Base-by-base conservation (phyloP, 2,113 vertebrate species). In the Rhinoderma darwinii region DNA sequence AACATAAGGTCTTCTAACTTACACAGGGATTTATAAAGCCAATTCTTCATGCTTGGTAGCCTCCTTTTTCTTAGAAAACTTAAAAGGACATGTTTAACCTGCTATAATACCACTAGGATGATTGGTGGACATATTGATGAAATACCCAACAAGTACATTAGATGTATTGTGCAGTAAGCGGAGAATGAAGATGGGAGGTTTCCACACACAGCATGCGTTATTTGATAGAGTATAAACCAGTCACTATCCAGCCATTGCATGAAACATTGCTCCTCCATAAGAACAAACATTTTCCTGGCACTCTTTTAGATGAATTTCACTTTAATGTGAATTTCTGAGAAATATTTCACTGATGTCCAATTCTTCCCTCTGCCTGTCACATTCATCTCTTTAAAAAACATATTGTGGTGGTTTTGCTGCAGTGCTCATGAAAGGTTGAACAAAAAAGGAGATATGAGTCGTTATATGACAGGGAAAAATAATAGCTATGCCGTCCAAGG, bases 91-190 rank as follows among this genome's bases (percentile, higher is more conserved):
- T 84, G 85, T 66, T 63, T 73, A 88, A 92, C 63, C 47, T 77
- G 74, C 32, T 54, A 30, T 78, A 85, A 90, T 89, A 50, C 84
- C 86, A 44, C 68, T 88, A 83, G 83, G 88, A 89, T 5, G 1
- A 86, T 90, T 88, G 89, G 87, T 25, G n/a, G 85, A 79, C 75
- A 80, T 1, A 86, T 79, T 47, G 89, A 91, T 72, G 87, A 89
- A 88, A 35, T 2, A 88, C 82, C 0, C 76, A 41, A 30, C 35
- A 59, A 43, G 0, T 68, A 59, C 2, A 83, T 37, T 70, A 63
- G 50, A 12, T 43, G 54, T 89, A 78, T 84, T 88, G 83, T 89
- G 88, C 37, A 88, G 0, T 0, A 87, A 84, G 18, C 32, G 68
- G 32, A 89, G 32, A 91, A 91, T 27, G 68, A 61, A 74, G n/a